Evolutionary conservation across 1,140 invertebrate species (phyloP), one percentile per base, ranked within the genome.

Genomic region (Pseudomyrmex dendroicus): DNA sequence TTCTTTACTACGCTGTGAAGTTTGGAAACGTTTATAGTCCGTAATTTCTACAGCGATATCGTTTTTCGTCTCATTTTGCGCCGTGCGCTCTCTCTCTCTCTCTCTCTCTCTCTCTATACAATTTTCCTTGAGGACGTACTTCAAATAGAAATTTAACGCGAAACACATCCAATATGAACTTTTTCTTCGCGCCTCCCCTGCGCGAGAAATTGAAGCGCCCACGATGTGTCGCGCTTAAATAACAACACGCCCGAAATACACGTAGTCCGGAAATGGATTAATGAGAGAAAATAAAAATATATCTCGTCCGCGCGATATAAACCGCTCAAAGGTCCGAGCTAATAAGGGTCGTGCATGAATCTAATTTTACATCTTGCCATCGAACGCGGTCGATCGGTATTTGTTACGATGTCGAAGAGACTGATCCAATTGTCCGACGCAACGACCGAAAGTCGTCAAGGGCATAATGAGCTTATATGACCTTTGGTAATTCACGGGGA

Each of bases 371-470:
- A 52, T 78, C 20, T 70, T 52, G 64, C 52, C 57, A 70, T 78
- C 44, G 74, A 68, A 20, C 63, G 64, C 35, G 35, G 35, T 35
- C 35, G 5, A 35, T 35, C 35, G 35, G 35, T 35, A 35, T 35
- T 35, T 35, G 15, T 44, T 73, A 13, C 56, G 15, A 35, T 59
- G 48, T n/a, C 73, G 57, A 17, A 46, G 64, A 57, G 76, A 68
- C 63, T 78, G 76, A 78, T 78, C 76, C 57, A 78, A 78, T 35
- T 70, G 64, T 56, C 44, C 76, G 76, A 78, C 64, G 73, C 73
- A 77, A 77, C 61, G 62, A 77, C 73, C 73, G 73, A 77, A 77
- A 77, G 62, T 77, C 48, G 61, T 61, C n/a, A 44, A 77, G 25
- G 25, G 17, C 52, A 70, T 78, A 66, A 78, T 78, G 56, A 64